These are phyloP conservation scores for Furcifer pardalis DNA, from an alignment of 2,797 vertebrate species.

Conservation along the genomic window DNA sequence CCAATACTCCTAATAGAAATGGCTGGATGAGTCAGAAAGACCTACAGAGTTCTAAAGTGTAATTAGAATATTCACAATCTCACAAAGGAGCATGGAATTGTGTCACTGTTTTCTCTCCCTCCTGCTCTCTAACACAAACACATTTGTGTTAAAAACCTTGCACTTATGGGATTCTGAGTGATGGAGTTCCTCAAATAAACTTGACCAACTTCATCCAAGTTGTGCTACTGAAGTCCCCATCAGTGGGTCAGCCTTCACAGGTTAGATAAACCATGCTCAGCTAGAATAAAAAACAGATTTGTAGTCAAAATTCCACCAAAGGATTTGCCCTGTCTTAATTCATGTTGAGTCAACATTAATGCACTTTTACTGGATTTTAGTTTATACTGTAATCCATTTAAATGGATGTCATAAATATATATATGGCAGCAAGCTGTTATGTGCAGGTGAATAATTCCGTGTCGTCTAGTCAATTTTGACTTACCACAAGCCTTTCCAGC, in stretches of 20 bases:
- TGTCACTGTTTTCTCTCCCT: neutral
- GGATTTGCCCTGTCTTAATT: neutral
- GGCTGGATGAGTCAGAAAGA: neutral
- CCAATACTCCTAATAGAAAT: neutral
- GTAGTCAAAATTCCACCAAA: neutral
- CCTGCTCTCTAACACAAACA: no score
- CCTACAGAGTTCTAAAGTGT: no score
- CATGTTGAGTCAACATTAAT: neutral
- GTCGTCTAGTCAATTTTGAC: no score
- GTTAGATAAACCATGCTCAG: neutral
- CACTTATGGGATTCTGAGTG: neutral
- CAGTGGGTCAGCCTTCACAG: neutral
- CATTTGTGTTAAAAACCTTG: neutral
- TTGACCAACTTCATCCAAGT: neutral
- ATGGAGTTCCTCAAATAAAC: neutral
- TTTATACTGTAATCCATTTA: constrained; percentile 15
- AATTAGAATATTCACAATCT: neutral
- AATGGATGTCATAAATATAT: constrained; percentile 7
- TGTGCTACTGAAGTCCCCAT: neutral
- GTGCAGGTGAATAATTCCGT: no score
- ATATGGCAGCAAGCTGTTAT: neutral
- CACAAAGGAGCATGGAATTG: neutral
- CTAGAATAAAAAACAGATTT: neutral
- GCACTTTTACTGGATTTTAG: neutral
- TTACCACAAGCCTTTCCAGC: no score